Evolutionary conservation across 2,113 vertebrate genomes (phyloP).

Genomic region (Syngnathoides biaculeatus): DNA sequence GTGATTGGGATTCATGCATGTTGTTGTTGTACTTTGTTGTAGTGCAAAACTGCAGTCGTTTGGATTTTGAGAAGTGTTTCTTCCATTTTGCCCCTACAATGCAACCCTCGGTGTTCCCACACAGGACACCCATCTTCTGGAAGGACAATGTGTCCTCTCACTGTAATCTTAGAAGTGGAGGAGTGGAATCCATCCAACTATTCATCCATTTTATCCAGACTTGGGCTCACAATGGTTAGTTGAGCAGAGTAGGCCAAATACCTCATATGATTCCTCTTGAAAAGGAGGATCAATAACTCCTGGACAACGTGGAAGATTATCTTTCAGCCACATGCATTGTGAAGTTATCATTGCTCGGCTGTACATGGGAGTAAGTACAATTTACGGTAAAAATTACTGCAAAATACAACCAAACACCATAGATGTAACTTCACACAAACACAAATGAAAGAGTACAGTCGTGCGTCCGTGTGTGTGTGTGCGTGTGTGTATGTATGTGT

Average conservation of each 20-base stretch:
- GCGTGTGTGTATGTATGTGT: constrained; percentile 8
- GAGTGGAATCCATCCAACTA: background rate
- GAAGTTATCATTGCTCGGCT: background rate
- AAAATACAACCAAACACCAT: background rate
- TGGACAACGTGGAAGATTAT: background rate
- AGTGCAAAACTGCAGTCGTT: too few relatives aligned
- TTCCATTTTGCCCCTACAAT: too few relatives aligned
- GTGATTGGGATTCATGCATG: background rate
- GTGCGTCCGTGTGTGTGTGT: background rate
- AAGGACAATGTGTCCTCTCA: background rate
- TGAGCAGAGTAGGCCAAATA: background rate
- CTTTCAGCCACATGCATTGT: background rate
- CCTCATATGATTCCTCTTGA: background rate
- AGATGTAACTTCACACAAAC: background rate
- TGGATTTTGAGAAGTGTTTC: too few relatives aligned
- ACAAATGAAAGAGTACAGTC: background rate
- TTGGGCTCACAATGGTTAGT: background rate
- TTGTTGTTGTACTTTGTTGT: too few relatives aligned
- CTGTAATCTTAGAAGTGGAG: background rate
- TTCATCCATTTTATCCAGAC: too few relatives aligned
- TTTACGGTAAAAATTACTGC: background rate
- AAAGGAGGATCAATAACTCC: background rate
- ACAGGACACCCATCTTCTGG: background rate
- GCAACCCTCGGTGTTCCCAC: background rate
- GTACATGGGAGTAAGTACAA: background rate